A percentile compares a stretch with the other conserved stretches of the same genome.
phyloP scores from a whole-genome alignment of 2,113 vertebrate species.

The Tylochromis polylepis region DNA sequence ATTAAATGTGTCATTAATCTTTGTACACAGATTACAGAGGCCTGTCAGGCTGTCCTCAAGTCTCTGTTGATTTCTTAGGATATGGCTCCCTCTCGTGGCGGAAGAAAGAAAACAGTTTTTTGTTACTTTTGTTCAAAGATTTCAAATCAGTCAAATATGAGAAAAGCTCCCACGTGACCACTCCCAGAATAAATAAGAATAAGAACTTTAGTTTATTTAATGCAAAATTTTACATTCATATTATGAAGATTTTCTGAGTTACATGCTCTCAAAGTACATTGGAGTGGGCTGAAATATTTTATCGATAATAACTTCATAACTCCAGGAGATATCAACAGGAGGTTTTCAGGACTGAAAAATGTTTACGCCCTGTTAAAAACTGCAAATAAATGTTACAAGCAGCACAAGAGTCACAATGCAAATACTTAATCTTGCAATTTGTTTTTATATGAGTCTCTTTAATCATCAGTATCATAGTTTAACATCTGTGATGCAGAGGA shows the following conservation, averaged over 20 bases:
- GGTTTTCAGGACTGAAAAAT: background rate
- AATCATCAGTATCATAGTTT: background rate
- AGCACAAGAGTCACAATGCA: background rate
- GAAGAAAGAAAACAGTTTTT: background rate
- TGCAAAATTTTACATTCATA: background rate
- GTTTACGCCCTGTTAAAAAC: background rate
- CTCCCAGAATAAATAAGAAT: background rate
- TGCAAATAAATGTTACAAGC: background rate
- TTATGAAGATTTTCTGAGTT: background rate
- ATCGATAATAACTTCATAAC: too few species aligned
- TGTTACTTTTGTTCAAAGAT: background rate
- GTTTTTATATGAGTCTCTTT: background rate
- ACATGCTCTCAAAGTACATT: background rate
- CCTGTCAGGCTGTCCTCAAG: background rate
- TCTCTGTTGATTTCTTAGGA: slow-evolving; percentile 1
- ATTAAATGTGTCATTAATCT: background rate
- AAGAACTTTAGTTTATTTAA: background rate
- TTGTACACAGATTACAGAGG: background rate
- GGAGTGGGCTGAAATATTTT: background rate
- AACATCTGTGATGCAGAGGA: background rate
- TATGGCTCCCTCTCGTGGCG: slow-evolving; percentile 36
- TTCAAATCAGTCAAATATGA: background rate
- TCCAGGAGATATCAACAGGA: too few species aligned
- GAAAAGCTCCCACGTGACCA: background rate
- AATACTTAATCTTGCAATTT: background rate